Base-by-base conservation (phyloP, 92 coral and sea anemone genomes). In the Porites cylindrica region DNA sequence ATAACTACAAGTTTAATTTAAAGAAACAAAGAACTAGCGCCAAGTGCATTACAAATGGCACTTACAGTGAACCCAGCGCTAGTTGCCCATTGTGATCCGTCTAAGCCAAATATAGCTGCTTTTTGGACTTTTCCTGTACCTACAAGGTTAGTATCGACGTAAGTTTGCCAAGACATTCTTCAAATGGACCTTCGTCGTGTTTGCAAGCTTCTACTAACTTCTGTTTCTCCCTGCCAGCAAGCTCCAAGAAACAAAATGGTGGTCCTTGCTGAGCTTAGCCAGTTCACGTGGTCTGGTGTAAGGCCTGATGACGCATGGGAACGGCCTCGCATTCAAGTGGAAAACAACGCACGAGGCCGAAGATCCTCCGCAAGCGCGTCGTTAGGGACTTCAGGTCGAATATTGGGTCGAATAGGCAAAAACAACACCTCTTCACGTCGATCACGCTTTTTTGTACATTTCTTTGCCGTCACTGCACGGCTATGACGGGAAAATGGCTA, bases 111-210 rank as follows among this genome's bases (percentile, higher is more conserved):
- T 53, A 94, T 94, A 11, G 92, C 92, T 24, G 93, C 97, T 70
- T 76, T 91, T 50, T 92, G 95, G 65, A 94, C 97, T 67, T 85
- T 87, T 66, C 95, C 97, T 3, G 89, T 79, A 43, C 89, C 93
- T 18, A 94, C 8, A 60, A 94, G 95, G 88, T 85, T 94, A 67
- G 68, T 89, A 65, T 94, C 97, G 47, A 94, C 93, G 60, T 94
- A 94, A 52, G 78, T 89, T 90, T 94, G 97, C 97, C 97, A 94
- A 54, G 95, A 92, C 97, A 94, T 94, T 18, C 54, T 91, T 71
- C 18, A 64, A 76, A 59, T n/a, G 9, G 19, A 1, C 51, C 60
- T 66, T 62, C 47, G 6, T 56, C 18, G 54, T 11, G 11, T n/a
- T 17, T 54, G n/a, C 6, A 4, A 19, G 1, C 54, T 81, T 32